A percentile compares a stretch with the other conserved stretches of the same genome.
These are phyloP conservation scores for Bombus confusus DNA, from an alignment of 1,140 invertebrate species.

Conservation along the genomic window DNA sequence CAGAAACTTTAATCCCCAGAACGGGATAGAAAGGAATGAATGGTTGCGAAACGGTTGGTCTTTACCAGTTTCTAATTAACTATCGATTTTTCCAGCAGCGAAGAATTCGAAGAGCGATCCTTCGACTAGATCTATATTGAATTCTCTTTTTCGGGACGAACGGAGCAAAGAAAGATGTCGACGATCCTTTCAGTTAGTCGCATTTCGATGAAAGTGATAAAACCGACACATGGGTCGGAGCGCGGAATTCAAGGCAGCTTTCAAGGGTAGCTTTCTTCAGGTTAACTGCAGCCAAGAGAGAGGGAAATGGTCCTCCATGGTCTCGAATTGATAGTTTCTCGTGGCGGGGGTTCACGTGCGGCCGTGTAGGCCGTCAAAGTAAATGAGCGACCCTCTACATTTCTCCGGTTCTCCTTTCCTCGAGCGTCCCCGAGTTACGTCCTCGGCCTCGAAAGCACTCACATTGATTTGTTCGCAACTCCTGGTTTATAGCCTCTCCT, in stretches of 20 bases:
- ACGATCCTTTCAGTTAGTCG: neutral
- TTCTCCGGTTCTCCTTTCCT: slow-evolving; percentile 34
- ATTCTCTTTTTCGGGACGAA: neutral
- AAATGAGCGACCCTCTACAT: slow-evolving; percentile 60
- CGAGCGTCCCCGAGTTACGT: slow-evolving; percentile 13
- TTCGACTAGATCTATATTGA: too few relatives aligned
- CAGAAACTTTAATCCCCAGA: slow-evolving; percentile 47
- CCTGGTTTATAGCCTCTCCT: slow-evolving; percentile 73
- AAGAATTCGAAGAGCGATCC: neutral
- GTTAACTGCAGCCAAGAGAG: neutral
- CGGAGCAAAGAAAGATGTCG: neutral
- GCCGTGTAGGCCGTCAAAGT: slow-evolving; percentile 65
- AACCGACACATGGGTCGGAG: too few relatives aligned
- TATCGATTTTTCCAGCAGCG: neutral
- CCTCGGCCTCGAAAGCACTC: slow-evolving; percentile 68
- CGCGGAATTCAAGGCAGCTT: neutral
- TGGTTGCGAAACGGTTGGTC: neutral
- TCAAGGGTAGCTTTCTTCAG: neutral
- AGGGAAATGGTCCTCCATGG: slow-evolving; percentile 67
- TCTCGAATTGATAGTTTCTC: slow-evolving; percentile 69
- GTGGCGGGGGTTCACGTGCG: slow-evolving; percentile 51
- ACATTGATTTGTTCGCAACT: slow-evolving; percentile 80
- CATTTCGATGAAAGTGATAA: neutral
- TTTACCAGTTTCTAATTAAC: slow-evolving; percentile 32
- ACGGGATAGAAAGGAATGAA: neutral